Evolutionary conservation across 2,797 vertebrate genomes (phyloP).

Genomic region (Simalia tracyae): DNA sequence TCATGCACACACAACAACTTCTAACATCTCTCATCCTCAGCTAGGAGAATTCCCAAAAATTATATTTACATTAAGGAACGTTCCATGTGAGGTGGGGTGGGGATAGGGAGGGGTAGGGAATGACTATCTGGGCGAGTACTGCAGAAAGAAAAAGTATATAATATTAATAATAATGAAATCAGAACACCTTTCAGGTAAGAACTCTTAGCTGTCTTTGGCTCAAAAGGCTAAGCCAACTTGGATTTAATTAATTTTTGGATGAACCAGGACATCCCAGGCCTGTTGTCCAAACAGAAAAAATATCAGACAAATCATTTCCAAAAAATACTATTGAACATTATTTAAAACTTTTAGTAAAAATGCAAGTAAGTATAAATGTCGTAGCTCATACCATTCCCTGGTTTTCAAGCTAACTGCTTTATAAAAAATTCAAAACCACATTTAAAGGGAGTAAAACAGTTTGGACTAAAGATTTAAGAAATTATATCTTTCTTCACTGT

Average conservation of each 20-base stretch:
- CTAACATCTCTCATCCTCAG: neutral
- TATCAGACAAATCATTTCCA: neutral
- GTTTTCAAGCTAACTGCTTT: neutral
- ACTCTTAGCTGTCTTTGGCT: neutral
- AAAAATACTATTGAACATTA: neutral
- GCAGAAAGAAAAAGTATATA: neutral
- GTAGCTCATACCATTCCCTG: neutral
- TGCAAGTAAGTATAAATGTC: neutral
- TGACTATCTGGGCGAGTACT: neutral
- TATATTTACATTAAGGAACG: neutral
- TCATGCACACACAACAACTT: neutral
- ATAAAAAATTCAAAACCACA: neutral
- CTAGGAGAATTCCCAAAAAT: neutral
- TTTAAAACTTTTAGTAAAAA: neutral
- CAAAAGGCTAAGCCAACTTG: neutral
- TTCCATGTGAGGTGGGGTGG: neutral
- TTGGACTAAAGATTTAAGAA: slow-evolving; percentile 13
- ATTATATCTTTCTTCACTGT: slow-evolving; percentile 27
- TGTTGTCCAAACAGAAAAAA: neutral
- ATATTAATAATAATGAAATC: neutral
- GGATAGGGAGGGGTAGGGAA: neutral
- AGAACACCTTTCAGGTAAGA: neutral
- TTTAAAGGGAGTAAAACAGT: neutral
- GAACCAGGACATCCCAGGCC: neutral
- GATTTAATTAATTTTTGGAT: neutral